Percentiles rank a stretch among this genome's conserved stretches.
Evolutionary conservation across 2,797 vertebrate species (phyloP).

Genomic region (Poecilia velifera): DNA sequence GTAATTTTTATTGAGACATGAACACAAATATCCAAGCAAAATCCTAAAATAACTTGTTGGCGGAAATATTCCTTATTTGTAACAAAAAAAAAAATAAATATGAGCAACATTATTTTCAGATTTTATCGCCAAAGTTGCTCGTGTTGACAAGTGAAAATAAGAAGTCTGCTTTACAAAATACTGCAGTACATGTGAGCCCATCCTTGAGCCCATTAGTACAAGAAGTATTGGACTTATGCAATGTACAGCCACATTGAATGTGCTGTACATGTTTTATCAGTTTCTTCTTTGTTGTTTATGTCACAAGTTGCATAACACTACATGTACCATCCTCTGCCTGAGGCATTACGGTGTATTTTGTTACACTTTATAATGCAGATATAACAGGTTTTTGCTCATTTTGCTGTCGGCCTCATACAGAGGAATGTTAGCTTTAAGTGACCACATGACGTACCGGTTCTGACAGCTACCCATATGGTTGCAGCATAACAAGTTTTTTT

Average conservation of each 20-base stretch:
- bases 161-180: neutral
- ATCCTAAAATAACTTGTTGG: neutral
- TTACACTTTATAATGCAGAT: neutral
- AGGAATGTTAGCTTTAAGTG: constrained; percentile 6
- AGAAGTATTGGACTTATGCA: neutral
- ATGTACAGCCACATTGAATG: neutral
- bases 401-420: neutral
- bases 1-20: neutral
- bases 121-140: neutral
- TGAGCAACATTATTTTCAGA: neutral
- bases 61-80: neutral
- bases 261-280: neutral
- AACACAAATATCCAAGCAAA: neutral
- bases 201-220: neutral
- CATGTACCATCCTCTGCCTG: neutral
- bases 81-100: neutral
- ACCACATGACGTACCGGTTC: constrained; percentile 10
- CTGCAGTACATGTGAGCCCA: neutral
- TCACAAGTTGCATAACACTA: neutral
- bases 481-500: constrained; percentile 3
- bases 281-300: neutral
- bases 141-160: neutral
- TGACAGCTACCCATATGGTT: constrained; percentile 24
- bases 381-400: neutral
- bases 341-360: neutral